A percentile compares a stretch with the other conserved stretches of the same genome.
Evolutionary conservation across 2,888 invertebrate species (phyloP).

Genomic region (Oxystoma pomonae): DNA sequence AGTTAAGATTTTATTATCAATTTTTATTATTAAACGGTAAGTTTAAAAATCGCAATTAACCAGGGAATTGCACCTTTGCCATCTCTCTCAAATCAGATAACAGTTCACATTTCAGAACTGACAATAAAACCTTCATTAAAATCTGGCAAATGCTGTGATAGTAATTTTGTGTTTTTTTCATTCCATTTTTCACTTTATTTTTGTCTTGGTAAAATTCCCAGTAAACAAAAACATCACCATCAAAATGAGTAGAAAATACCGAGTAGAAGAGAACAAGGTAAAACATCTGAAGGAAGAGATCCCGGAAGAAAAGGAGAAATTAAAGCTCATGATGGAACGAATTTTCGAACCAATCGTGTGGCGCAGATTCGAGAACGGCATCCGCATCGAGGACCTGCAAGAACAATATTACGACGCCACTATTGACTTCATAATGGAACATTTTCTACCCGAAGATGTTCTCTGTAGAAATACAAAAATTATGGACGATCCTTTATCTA

Average conservation of each 20-base stretch:
- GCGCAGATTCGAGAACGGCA: slow-evolving; percentile 36
- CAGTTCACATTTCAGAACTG: too few species aligned
- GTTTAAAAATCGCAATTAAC: too few species aligned
- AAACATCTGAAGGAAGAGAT: slow-evolving; percentile 37
- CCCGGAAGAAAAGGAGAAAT: slow-evolving; percentile 39
- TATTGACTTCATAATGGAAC: slow-evolving; percentile 36
- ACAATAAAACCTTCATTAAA: too few species aligned
- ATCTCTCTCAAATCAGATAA: too few species aligned
- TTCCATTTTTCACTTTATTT: too few species aligned
- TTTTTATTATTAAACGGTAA: too few species aligned
- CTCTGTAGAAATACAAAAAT: slow-evolving; percentile 40
- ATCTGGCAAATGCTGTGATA: too few species aligned
- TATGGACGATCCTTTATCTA: slow-evolving; percentile 36
- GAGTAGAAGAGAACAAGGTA: slow-evolving; percentile 37
- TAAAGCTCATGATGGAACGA: slow-evolving; percentile 32
- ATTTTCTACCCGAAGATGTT: slow-evolving; percentile 37
- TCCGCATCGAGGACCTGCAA: slow-evolving; percentile 41
- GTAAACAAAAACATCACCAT: slow-evolving; percentile 3
- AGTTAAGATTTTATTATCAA: too few species aligned
- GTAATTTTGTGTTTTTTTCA: too few species aligned
- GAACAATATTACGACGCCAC: slow-evolving; percentile 34
- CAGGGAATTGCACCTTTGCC: too few species aligned
- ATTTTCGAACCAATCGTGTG: slow-evolving; percentile 41
- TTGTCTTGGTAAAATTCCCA: too few species aligned
- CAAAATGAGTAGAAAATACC: slow-evolving; percentile 40